Base-by-base conservation (phyloP, 2,888 invertebrate genomes). In the Callyntrura sp. region DNA sequence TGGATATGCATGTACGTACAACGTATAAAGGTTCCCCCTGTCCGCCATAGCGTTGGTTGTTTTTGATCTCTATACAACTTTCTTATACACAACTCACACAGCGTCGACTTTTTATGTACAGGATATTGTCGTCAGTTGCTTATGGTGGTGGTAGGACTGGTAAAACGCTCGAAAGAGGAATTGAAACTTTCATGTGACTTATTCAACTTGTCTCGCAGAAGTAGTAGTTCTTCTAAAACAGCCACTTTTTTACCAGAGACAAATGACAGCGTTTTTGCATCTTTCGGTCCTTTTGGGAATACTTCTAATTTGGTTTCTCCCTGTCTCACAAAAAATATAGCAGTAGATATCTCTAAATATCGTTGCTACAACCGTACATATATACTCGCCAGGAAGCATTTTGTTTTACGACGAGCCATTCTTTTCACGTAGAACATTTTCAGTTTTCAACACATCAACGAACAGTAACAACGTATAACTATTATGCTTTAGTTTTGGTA, bases 221-320 rank as follows among this genome's bases (percentile, higher is more conserved):
- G 76, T 23, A 48, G 25, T 20, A 43, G 43, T 55, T 78, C 51
- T 78, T 25, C 23, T 55, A n/a, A 55, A 25, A 55, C 20, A 45
- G 20, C 4, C 51, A 48, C 20, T 78, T 78, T 35, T 78, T 78
- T 45, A 78, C 28, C 14, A 51, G 25, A 82, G 25, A 79, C 57
- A 57, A 43, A 14, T 17, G 57, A 57, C n/a, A 68, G 68, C 60
- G 23, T 65, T 43, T 45, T 25, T 65, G 23, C 48, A 48, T 57
- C 17, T 82, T 43, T 82, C 1, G 9, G 20, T 57, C n/a, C 83
- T 25, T 51, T 28, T 84, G 83, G 83, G 83, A 68, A 84, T 84
- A 70, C 68, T 51, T 70, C 83, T 84, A 43, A 68, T 84, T 84
- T 84, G 68, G 14, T 17, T 70, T 70, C n/a, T 68, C n/a, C n/a